A percentile compares a stretch with the other conserved stretches of the same genome.
Evolutionary conservation across 1,140 invertebrate genomes (phyloP).

Genomic region (Wiebesia pumilae): DNA sequence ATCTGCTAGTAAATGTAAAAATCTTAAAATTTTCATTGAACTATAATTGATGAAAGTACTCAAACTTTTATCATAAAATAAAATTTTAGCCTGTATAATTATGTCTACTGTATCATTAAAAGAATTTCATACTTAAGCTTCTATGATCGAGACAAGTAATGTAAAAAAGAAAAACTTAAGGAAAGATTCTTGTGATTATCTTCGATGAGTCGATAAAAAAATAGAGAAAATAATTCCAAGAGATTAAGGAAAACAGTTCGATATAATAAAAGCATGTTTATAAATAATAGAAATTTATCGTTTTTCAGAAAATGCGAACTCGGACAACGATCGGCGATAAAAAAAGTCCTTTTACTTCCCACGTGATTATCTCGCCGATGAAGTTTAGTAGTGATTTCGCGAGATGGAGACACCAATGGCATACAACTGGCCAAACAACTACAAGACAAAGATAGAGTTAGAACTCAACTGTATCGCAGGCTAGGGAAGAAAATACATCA

Average conservation of each 20-base stretch:
- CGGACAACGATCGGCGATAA: background rate
- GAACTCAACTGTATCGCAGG: slow-evolving; percentile 8
- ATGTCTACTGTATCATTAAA: too few relatives aligned
- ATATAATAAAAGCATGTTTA: background rate
- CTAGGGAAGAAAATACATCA: slow-evolving; percentile 10
- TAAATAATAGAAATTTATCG: slow-evolving; percentile 1
- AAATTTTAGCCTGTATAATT: too few relatives aligned
- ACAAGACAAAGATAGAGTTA: slow-evolving; percentile 24
- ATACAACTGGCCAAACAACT: slow-evolving; percentile 40
- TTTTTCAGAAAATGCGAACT: background rate
- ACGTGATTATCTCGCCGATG: slow-evolving; percentile 24
- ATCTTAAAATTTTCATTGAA: too few relatives aligned
- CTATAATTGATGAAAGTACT: too few relatives aligned
- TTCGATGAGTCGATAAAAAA: background rate
- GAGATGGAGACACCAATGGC: slow-evolving; percentile 51
- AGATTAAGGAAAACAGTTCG: background rate
- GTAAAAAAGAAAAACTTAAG: background rate
- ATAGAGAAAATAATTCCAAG: background rate
- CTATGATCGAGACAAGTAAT: too few relatives aligned
- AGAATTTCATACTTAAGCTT: too few relatives aligned
- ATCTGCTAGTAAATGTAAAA: too few relatives aligned
- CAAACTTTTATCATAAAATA: too few relatives aligned
- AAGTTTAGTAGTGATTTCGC: slow-evolving; percentile 31
- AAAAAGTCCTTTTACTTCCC: slow-evolving; percentile 9
- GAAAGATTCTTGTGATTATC: background rate